A percentile compares a stretch with the other conserved stretches of the same genome.
Evolutionary conservation across 2,113 vertebrate species (phyloP).

Genomic region (Monopterus albus): DNA sequence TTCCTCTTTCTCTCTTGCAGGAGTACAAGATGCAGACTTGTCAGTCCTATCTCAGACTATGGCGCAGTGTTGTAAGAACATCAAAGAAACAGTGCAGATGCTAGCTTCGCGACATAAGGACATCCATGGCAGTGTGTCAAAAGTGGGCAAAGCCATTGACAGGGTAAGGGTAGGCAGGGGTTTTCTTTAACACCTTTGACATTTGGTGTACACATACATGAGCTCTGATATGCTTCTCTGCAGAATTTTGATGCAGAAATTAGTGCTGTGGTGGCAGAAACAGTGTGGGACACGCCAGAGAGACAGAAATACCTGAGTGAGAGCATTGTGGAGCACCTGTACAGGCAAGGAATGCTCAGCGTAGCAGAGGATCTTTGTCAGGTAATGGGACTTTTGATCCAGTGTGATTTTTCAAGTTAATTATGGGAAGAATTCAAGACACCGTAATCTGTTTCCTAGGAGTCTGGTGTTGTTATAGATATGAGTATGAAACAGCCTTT

Average conservation of each 20-base stretch:
- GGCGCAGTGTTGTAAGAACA: slow-evolving; percentile 91
- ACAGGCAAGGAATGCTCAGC: slow-evolving; percentile 90
- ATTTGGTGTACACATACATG: background rate
- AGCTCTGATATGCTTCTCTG: background rate
- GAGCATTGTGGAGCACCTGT: slow-evolving; percentile 91
- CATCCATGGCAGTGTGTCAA: slow-evolving; percentile 91
- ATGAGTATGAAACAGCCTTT: slow-evolving; percentile 93
- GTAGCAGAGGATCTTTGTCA: slow-evolving; percentile 92
- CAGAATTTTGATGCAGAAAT: slow-evolving; percentile 93
- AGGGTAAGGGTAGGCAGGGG: slow-evolving; percentile 75
- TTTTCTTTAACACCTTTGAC: background rate
- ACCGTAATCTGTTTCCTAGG: slow-evolving; percentile 69
- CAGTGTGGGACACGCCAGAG: slow-evolving; percentile 88
- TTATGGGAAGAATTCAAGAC: background rate
- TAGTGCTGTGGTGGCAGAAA: slow-evolving; percentile 89
- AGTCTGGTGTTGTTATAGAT: slow-evolving; percentile 89
- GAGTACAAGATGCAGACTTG: slow-evolving; percentile 87
- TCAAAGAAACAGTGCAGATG: slow-evolving; percentile 91
- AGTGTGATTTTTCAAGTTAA: background rate
- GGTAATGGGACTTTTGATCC: slow-evolving; percentile 66
- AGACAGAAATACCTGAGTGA: slow-evolving; percentile 90
- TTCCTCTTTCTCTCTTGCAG: slow-evolving; percentile 66
- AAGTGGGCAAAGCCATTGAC: slow-evolving; percentile 93
- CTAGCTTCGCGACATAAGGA: slow-evolving; percentile 90
- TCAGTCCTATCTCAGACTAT: slow-evolving; percentile 89